Conservation (phyloP, 92 coral and sea anemone genomes). For the Parazoanthus atlanticus region DNA sequence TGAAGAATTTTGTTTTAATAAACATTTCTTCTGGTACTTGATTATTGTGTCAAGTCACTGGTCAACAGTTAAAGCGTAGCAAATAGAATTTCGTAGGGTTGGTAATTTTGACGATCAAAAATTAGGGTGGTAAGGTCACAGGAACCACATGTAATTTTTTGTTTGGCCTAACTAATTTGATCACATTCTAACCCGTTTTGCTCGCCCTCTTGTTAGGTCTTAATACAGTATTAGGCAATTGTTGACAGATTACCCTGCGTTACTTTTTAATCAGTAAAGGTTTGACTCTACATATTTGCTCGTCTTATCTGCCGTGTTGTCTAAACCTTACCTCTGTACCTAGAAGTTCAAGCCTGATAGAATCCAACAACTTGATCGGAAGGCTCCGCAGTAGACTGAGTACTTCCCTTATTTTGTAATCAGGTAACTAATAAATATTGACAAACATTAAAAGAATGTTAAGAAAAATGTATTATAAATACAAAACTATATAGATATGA, state of each 20-base stretch:
- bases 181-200: not conserved
- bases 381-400: conserved; percentile 24
- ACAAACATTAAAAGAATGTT: too few species aligned
- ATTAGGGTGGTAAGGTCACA: too few species aligned
- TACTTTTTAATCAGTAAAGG: not conserved
- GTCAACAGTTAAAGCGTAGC: too few species aligned
- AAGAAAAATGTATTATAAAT: too few species aligned
- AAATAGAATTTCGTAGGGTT: too few species aligned
- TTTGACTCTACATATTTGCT: not conserved
- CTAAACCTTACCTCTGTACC: conserved; percentile 16
- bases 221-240: too few species aligned
- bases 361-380: conserved; percentile 13
- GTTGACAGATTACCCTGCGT: not conserved
- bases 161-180: too few species aligned
- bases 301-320: not conserved
- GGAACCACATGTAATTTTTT: too few species aligned
- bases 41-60: too few species aligned
- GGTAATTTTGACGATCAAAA: too few species aligned
- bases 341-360: conserved; percentile 38
- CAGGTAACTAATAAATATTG: conserved; percentile 6
- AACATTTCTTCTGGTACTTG: too few species aligned
- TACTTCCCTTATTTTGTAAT: conserved; percentile 11
- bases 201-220: not conserved
- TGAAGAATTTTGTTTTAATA: too few species aligned
- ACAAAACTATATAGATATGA: not conserved